A percentile compares a stretch with the other conserved stretches of the same genome.
phyloP scores from a whole-genome alignment of 1,140 invertebrate species.

The Drosophila parvula region DNA sequence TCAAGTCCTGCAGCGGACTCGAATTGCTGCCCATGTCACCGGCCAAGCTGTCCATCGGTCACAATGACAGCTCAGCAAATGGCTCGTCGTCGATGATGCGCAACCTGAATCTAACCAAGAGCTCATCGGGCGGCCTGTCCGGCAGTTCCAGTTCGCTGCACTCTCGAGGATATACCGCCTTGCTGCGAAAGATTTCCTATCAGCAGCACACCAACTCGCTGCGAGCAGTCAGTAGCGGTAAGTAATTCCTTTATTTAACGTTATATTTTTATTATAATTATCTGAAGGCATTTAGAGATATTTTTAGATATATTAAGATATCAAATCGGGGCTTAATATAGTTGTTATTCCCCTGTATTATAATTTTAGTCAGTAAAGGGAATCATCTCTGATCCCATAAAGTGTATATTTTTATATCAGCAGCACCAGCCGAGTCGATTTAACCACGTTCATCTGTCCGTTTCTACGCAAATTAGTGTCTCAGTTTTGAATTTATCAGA shows the following conservation, averaged over 20 bases:
- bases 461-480: too few relatives aligned
- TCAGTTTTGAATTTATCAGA: too few relatives aligned
- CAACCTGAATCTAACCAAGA: slow-evolving; percentile 79
- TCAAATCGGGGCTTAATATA: too few relatives aligned
- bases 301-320: too few relatives aligned
- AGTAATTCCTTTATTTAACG: slow-evolving; percentile 2
- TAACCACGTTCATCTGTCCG: too few relatives aligned
- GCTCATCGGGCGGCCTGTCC: slow-evolving; percentile 74
- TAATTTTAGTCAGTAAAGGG: too few relatives aligned
- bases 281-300: too few relatives aligned
- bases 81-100: slow-evolving; percentile 71
- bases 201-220: slow-evolving; percentile 82
- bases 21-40: slow-evolving; percentile 72
- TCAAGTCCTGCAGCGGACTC: slow-evolving; percentile 59
- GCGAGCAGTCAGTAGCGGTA: slow-evolving; percentile 71
- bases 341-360: too few relatives aligned
- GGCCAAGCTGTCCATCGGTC: slow-evolving; percentile 56
- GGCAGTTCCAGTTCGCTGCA: slow-evolving; percentile 74
- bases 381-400: too few relatives aligned
- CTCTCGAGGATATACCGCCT: slow-evolving; percentile 69
- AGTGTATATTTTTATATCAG: too few relatives aligned
- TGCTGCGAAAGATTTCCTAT: slow-evolving; percentile 78
- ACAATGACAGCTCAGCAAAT: slow-evolving; percentile 51
- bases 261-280: neutral
- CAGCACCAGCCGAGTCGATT: too few relatives aligned